Evolutionary conservation across 2,113 vertebrate species (phyloP).

Genomic region (Psittacara wagleri): DNA sequence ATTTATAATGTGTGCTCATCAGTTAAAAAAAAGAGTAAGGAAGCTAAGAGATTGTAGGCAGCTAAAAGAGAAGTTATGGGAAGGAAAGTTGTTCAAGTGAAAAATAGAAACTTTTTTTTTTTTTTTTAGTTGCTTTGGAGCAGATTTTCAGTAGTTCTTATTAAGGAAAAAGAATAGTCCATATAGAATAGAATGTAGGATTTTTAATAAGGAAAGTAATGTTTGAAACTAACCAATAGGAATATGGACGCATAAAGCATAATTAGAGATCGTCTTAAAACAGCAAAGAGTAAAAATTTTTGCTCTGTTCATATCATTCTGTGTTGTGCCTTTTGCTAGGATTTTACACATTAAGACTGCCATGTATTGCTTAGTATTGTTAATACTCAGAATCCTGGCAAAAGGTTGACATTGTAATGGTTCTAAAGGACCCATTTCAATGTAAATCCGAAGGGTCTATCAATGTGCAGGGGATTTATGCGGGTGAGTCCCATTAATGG

Average conservation of each 20-base stretch:
- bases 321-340: constrained; percentile 53
- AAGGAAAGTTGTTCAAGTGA: not conserved
- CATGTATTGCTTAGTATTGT: constrained; percentile 69
- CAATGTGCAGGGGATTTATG: constrained; percentile 60
- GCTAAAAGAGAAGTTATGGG: not conserved
- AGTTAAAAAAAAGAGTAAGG: too few relatives aligned
- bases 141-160: not conserved
- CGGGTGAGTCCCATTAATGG: constrained; percentile 65
- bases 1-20: not conserved
- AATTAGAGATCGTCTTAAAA: constrained; percentile 34
- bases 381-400: constrained; percentile 52
- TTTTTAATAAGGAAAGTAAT: not conserved
- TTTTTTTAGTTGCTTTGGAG: not conserved
- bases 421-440: constrained; percentile 65
- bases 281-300: not conserved
- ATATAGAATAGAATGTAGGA: not conserved
- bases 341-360: constrained; percentile 67
- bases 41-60: not conserved
- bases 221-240: not conserved
- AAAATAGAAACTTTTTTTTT: not conserved
- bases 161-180: not conserved
- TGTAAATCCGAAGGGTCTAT: constrained; percentile 67
- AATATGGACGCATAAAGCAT: not conserved
- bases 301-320: not conserved
- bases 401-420: constrained; percentile 63